These are phyloP conservation scores for Xanthia icteritia DNA, from an alignment of 2,888 invertebrate species.

Conservation along the genomic window DNA sequence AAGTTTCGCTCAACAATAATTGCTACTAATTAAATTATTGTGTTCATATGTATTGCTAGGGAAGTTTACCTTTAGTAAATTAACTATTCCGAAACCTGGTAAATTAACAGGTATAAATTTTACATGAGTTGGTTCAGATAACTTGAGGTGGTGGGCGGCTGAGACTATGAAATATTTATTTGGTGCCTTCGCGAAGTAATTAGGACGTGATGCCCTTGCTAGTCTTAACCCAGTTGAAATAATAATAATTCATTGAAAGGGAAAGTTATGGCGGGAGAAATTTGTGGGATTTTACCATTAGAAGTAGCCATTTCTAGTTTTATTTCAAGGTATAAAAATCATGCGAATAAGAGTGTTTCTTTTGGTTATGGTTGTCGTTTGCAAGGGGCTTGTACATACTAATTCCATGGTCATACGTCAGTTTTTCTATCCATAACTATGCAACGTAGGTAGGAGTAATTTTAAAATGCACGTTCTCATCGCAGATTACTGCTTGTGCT, in stretches of 20 bases:
- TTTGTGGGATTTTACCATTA: not conserved
- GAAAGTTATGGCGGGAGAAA: not conserved
- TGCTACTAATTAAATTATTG: conserved; percentile 48
- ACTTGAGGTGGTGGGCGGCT: conserved; percentile 28
- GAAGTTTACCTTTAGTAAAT: conserved; percentile 42
- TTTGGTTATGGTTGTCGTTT: not conserved
- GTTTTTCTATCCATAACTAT: not conserved
- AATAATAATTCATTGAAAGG: conserved; percentile 15
- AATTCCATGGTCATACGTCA: not conserved
- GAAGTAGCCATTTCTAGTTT: not conserved
- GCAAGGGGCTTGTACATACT: not conserved
- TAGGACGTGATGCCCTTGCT: conserved; percentile 12
- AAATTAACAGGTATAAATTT: conserved; percentile 56
- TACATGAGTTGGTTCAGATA: conserved; percentile 55
- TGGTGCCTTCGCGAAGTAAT: conserved; percentile 30
- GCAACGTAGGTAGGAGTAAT: not conserved
- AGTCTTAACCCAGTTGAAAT: conserved; percentile 12
- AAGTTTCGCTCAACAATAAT: conserved; percentile 35
- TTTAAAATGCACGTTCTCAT: not conserved
- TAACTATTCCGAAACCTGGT: conserved; percentile 37
- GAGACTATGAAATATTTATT: conserved; percentile 57
- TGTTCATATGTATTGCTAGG: conserved; percentile 33
- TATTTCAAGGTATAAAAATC: not conserved
- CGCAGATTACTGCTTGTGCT: not conserved
- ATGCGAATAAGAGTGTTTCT: not conserved